Evolutionary conservation across 2,797 vertebrate genomes (phyloP).

Genomic region (Mergus octosetaceus): DNA sequence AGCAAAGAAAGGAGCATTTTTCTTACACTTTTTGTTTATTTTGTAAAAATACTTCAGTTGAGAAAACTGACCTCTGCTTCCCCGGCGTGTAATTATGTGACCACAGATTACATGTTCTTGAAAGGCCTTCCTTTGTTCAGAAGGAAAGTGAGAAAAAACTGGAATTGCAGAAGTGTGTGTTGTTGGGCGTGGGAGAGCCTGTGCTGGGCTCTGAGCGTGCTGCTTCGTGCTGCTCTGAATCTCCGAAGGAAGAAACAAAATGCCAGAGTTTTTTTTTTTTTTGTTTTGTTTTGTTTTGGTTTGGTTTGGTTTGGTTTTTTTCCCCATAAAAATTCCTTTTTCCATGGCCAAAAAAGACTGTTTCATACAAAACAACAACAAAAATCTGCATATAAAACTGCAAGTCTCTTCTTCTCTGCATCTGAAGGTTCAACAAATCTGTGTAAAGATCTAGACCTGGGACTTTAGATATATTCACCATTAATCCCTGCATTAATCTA

Average conservation of each 20-base stretch:
- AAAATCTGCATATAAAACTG: background rate
- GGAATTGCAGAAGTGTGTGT: rapidly evolving
- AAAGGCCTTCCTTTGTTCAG: background rate
- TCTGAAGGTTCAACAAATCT: background rate
- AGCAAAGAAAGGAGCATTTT: background rate
- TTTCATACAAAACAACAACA: too few relatives aligned
- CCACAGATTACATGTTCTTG: too few relatives aligned
- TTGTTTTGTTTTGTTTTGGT: too few relatives aligned
- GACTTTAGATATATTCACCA: background rate
- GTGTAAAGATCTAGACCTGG: background rate
- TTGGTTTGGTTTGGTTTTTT: too few relatives aligned
- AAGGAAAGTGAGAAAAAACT: background rate
- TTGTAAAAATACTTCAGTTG: background rate
- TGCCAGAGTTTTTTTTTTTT: rapidly evolving
- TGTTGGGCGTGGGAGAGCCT: background rate
- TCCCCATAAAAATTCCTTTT: background rate
- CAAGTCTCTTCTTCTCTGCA: background rate
- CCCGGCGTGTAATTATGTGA: rapidly evolving
- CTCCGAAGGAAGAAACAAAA: background rate
- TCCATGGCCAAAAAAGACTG: background rate
- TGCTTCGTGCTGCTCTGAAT: rapidly evolving
- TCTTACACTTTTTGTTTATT: background rate
- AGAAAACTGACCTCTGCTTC: background rate
- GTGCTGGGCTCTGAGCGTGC: rapidly evolving
- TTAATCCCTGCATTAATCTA: background rate